phyloP scores from a whole-genome alignment of 2,113 vertebrate species.

The Phoxinus phoxinus region DNA sequence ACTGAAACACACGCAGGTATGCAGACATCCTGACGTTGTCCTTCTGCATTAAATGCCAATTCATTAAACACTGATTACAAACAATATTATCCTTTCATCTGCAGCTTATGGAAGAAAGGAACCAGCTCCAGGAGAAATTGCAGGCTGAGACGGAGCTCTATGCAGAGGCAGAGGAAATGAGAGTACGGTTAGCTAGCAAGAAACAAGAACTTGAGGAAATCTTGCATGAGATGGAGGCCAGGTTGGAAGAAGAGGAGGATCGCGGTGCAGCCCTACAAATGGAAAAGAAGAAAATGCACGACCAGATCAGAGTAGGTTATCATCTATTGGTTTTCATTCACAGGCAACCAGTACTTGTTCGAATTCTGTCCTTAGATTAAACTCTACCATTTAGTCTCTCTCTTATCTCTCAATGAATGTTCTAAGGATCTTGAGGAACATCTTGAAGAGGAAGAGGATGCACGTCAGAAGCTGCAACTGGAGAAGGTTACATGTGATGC shows the following conservation, averaged over 20 bases:
- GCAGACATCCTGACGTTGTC: background rate
- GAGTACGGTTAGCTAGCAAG: slow-evolving; percentile 83
- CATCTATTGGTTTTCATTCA: background rate
- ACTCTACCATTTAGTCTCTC: background rate
- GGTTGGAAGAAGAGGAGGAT: slow-evolving; percentile 89
- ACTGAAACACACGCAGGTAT: slow-evolving; percentile 83
- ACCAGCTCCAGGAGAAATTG: slow-evolving; percentile 83
- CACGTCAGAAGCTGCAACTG: slow-evolving; percentile 88
- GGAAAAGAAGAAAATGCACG: slow-evolving; percentile 89
- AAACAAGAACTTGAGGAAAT: slow-evolving; percentile 91
- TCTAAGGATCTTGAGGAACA: slow-evolving; percentile 87
- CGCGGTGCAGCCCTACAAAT: slow-evolving; percentile 80
- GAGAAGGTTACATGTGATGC: slow-evolving; percentile 88
- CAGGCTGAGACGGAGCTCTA: slow-evolving; percentile 88
- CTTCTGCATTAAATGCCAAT: background rate
- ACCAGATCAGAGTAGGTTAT: slow-evolving; percentile 83
- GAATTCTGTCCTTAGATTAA: background rate
- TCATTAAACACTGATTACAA: background rate
- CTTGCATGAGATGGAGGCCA: slow-evolving; percentile 87
- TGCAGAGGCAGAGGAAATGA: slow-evolving; percentile 88
- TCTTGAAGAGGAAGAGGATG: slow-evolving; percentile 88
- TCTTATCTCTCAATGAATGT: background rate
- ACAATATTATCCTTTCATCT: background rate
- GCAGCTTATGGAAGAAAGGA: slow-evolving; percentile 85
- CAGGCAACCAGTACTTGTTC: background rate